A percentile compares a stretch with the other conserved stretches of the same genome.
Evolutionary conservation across 30 jellyfish, hydroid and myxozoan genomes (phyloP).

Genomic region (Chrysaora quinquecirrha): DNA sequence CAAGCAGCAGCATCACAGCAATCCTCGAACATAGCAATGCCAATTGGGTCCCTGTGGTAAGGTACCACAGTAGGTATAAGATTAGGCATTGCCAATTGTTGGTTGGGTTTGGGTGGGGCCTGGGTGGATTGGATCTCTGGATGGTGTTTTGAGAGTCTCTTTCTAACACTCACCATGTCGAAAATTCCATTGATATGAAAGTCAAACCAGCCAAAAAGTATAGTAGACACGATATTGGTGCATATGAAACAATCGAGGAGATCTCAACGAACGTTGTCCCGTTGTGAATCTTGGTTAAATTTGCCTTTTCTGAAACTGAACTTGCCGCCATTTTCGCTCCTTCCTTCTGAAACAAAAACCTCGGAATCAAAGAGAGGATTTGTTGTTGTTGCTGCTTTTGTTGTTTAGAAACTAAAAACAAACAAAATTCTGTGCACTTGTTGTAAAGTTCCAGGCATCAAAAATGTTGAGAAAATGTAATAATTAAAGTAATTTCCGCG

Average conservation of each 20-base stretch:
- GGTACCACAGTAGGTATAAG: too few species aligned
- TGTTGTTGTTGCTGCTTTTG: not conserved
- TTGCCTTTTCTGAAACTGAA: slow-evolving; percentile 11
- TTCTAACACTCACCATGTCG: not conserved
- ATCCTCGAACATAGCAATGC: too few species aligned
- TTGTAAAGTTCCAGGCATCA: too few species aligned
- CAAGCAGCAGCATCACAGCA: too few species aligned
- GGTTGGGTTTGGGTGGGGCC: too few species aligned
- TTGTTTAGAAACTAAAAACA: not conserved
- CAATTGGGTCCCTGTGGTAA: too few species aligned
- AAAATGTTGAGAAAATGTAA: too few species aligned
- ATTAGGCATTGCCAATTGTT: too few species aligned
- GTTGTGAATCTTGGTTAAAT: slow-evolving; percentile 30
- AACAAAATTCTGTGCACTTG: not conserved
- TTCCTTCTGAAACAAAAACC: not conserved
- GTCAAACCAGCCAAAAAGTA: slow-evolving; percentile 7
- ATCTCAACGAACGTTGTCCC: slow-evolving; percentile 63
- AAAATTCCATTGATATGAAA: not conserved
- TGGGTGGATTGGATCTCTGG: too few species aligned
- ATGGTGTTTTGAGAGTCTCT: too few species aligned
- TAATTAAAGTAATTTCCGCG: not conserved
- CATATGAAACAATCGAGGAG: not conserved
- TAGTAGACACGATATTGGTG: slow-evolving; percentile 57
- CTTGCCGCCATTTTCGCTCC: slow-evolving; percentile 22
- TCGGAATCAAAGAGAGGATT: not conserved